Evolutionary conservation across 2,888 invertebrate species (phyloP).

Genomic region (Melinaea menophilus): DNA sequence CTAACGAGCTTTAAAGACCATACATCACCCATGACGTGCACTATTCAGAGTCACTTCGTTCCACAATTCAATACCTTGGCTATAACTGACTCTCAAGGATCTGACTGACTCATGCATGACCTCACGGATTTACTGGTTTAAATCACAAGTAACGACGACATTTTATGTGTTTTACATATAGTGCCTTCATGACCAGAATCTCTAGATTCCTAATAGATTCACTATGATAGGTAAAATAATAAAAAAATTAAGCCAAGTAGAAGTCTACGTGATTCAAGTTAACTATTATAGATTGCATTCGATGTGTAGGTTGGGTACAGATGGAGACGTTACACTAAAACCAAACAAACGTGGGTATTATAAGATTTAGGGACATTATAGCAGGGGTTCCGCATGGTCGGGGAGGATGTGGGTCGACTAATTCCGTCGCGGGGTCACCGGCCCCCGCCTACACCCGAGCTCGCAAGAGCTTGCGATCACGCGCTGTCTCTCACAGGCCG

Average conservation of each 20-base stretch:
- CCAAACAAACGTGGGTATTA: neutral
- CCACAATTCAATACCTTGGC: neutral
- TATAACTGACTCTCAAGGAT: constrained; percentile 5
- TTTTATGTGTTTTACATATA: no score
- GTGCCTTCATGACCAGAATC: no score
- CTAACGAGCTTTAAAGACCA: neutral
- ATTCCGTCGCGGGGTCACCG: constrained; percentile 64
- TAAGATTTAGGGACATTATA: constrained; percentile 12
- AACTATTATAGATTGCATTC: no score
- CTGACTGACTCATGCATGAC: neutral
- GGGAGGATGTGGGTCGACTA: constrained; percentile 55
- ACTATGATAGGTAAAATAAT: no score
- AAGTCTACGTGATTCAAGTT: no score
- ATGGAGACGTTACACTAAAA: no score
- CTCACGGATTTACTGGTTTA: neutral
- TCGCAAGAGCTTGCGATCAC: constrained; percentile 18
- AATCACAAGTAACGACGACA: neutral
- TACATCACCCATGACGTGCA: constrained; percentile 1
- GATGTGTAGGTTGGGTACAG: no score
- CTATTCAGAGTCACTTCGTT: neutral
- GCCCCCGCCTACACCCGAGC: constrained; percentile 37
- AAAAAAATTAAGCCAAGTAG: no score
- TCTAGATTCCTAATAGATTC: no score
- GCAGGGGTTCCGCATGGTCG: constrained; percentile 25
- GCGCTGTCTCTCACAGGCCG: constrained; percentile 28